Percentiles rank a stretch among this genome's conserved stretches.
These are phyloP conservation scores for Triops cancriformis DNA, from an alignment of 1,140 invertebrate genomes.

Conservation along the genomic window DNA sequence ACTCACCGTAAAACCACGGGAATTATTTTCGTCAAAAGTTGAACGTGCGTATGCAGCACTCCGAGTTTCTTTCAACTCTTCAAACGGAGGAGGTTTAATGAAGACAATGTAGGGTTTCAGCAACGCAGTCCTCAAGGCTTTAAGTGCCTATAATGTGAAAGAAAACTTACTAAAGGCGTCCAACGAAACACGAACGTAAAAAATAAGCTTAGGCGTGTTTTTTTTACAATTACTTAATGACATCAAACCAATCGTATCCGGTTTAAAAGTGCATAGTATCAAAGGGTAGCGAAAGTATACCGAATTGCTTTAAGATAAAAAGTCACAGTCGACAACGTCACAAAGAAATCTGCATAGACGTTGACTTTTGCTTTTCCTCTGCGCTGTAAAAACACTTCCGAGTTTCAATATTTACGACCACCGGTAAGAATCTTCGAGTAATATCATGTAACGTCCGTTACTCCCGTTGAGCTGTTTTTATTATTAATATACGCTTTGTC, in stretches of 20 bases:
- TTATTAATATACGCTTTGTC: background rate
- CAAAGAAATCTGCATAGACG: no score
- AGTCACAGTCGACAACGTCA: no score
- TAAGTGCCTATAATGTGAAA: conserved; percentile 58
- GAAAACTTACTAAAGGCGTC: background rate
- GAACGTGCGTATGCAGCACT: conserved; percentile 70
- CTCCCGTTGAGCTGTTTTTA: no score
- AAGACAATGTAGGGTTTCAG: conserved; percentile 93
- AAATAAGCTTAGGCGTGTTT: background rate
- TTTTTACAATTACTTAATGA: background rate
- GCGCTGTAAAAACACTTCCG: no score
- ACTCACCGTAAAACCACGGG: conserved; percentile 78
- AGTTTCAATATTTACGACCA: no score
- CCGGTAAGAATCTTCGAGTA: no score
- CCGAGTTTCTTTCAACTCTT: conserved; percentile 72
- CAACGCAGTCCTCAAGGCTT: conserved; percentile 78
- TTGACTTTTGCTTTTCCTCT: no score
- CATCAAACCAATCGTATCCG: no score
- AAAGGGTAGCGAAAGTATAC: no score
- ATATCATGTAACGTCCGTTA: no score
- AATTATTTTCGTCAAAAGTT: conserved; percentile 80
- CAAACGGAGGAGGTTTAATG: conserved; percentile 80
- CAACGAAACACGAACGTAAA: background rate
- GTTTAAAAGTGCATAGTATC: no score
- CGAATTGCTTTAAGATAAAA: no score